These are phyloP conservation scores for Clepsis dumicolana DNA, from an alignment of 2,888 invertebrate species.

Conservation along the genomic window DNA sequence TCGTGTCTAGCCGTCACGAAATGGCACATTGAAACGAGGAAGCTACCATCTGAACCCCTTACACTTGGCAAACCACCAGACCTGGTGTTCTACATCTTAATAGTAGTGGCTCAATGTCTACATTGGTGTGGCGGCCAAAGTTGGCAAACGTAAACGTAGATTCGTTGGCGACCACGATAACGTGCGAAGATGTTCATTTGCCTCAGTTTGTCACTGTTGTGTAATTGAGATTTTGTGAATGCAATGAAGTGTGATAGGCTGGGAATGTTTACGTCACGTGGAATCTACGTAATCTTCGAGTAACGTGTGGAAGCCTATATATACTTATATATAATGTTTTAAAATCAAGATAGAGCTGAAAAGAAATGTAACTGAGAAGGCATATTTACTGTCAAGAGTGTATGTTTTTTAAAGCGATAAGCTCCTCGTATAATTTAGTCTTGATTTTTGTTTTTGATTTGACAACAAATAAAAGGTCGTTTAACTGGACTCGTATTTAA, in stretches of 20 bases:
- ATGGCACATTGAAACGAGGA: slow-evolving; percentile 44
- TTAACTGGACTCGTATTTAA: too few relatives aligned
- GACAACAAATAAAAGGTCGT: too few relatives aligned
- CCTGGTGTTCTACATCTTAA: not conserved
- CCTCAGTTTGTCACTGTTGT: slow-evolving; percentile 57
- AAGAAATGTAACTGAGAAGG: too few relatives aligned
- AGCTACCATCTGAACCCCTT: slow-evolving; percentile 6
- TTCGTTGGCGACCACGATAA: slow-evolving; percentile 47
- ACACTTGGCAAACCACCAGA: not conserved
- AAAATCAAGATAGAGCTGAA: too few relatives aligned
- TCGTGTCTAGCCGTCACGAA: slow-evolving; percentile 58
- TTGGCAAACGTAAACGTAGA: not conserved
- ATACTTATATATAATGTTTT: too few relatives aligned
- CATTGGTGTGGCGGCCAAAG: not conserved
- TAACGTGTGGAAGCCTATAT: not conserved
- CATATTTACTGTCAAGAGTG: too few relatives aligned
- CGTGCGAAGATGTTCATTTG: slow-evolving; percentile 56
- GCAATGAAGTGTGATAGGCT: slow-evolving; percentile 32
- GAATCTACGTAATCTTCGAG: not conserved
- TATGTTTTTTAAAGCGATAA: too few relatives aligned
- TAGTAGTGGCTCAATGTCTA: not conserved
- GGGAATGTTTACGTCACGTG: slow-evolving; percentile 18
- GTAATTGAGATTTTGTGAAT: slow-evolving; percentile 50
- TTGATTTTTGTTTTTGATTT: too few relatives aligned
- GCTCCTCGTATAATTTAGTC: too few relatives aligned